Percentiles rank a stretch among this genome's conserved stretches.
Conservation (phyloP, 2,113 vertebrate species). For the Neodon shergylaensis region DNA sequence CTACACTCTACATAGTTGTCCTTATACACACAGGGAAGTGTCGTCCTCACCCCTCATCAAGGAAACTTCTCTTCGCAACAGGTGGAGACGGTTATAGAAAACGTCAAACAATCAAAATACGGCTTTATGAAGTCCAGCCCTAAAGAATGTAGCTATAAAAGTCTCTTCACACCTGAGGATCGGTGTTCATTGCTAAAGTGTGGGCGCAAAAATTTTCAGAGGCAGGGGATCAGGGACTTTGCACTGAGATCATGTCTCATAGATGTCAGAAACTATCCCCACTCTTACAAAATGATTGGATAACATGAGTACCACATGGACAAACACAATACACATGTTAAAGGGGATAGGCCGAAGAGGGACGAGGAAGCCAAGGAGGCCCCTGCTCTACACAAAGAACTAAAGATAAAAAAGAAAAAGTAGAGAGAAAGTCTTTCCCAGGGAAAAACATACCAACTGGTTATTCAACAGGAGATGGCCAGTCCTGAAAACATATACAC, state of each 20-base stretch:
- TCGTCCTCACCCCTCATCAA: too few relatives aligned
- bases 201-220: background rate
- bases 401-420: background rate
- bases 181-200: background rate
- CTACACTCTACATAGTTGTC: background rate
- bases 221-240: background rate
- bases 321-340: background rate
- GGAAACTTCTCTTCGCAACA: background rate
- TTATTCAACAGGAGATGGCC: background rate
- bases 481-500: too few relatives aligned
- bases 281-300: background rate
- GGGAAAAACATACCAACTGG: background rate
- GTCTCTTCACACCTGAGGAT: background rate
- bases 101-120: background rate
- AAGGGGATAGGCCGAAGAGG: too few relatives aligned
- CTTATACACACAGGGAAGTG: background rate
- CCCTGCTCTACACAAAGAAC: background rate
- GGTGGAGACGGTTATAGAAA: background rate
- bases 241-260: too few relatives aligned
- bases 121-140: background rate
- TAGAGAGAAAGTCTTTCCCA: background rate
- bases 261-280: too few relatives aligned
- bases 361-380: background rate
- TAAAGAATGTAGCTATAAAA: too few relatives aligned
- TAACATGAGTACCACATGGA: too few relatives aligned